These are phyloP conservation scores for Napeogenes sylphis DNA, from an alignment of 2,888 invertebrate species.

Conservation along the genomic window DNA sequence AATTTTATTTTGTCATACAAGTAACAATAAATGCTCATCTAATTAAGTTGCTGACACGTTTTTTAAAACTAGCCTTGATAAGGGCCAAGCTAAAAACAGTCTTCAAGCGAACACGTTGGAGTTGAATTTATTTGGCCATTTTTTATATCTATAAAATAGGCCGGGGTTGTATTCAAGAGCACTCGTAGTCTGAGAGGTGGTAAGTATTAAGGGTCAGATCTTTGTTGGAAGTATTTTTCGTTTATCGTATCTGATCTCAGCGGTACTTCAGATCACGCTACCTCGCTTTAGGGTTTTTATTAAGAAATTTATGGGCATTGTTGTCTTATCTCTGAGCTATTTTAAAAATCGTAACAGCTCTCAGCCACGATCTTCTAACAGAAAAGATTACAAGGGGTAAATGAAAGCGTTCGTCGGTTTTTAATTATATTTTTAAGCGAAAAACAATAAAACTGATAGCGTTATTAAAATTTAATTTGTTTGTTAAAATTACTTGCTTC, in stretches of 20 bases:
- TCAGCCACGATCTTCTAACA: no score
- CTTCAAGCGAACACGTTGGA: neutral
- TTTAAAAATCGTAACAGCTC: neutral
- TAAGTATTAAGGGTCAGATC: conserved; percentile 32
- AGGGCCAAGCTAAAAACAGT: conserved; percentile 13
- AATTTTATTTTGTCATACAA: neutral
- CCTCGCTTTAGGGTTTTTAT: conserved; percentile 24
- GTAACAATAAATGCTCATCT: conserved; percentile 25
- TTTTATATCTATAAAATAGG: conserved; percentile 27
- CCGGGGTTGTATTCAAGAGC: conserved; percentile 31
- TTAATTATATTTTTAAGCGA: no score
- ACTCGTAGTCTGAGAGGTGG: conserved; percentile 27
- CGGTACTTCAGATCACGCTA: conserved; percentile 14
- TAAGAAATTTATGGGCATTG: conserved; percentile 9
- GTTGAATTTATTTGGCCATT: conserved; percentile 16
- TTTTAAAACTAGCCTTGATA: conserved; percentile 25
- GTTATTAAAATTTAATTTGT: no score
- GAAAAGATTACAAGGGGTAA: no score
- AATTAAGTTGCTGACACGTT: conserved; percentile 32
- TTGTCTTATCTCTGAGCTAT: conserved; percentile 4
- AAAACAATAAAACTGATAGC: no score
- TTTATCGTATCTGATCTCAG: conserved; percentile 29
- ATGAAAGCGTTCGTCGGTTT: no score
- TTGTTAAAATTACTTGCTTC: no score
- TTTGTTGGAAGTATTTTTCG: conserved; percentile 31